Conservation (phyloP, 1,140 invertebrate species). For the Macrotrachela quadricornifera region DNA sequence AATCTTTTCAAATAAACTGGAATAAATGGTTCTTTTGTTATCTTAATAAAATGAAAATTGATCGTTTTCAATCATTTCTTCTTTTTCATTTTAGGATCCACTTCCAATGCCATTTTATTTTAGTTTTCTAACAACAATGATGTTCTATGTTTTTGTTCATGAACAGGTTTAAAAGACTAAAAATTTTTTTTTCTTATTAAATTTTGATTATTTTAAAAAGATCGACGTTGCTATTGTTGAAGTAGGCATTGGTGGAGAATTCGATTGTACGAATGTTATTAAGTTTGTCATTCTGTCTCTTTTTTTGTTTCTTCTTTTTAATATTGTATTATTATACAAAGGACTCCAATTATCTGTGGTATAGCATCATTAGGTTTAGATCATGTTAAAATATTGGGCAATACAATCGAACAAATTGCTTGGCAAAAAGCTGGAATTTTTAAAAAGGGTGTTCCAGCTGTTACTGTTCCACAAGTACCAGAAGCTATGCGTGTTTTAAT, state of each 20-base stretch:
- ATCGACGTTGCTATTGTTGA: constrained; percentile 73
- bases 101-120: constrained; percentile 68
- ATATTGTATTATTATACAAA: constrained; percentile 15
- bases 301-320: no score
- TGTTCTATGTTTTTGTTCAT: constrained; percentile 62
- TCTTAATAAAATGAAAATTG: no score
- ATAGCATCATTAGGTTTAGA: constrained; percentile 77
- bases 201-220: no score
- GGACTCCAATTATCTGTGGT: constrained; percentile 56
- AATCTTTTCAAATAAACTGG: no score
- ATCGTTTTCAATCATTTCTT: not conserved
- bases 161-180: constrained; percentile 39
- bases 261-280: constrained; percentile 79
- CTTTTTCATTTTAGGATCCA: constrained; percentile 1
- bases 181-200: no score
- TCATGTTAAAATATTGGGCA: constrained; percentile 55
- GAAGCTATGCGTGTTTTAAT: constrained; percentile 2
- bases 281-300: constrained; percentile 29
- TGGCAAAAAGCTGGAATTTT: constrained; percentile 88
- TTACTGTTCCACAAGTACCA: not conserved
- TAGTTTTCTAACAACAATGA: constrained; percentile 71
- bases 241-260: constrained; percentile 85
- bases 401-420: constrained; percentile 64
- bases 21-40: no score
- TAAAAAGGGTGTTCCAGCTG: constrained; percentile 35